A percentile compares a stretch with the other conserved stretches of the same genome.
Conservation (phyloP, 2,113 vertebrate genomes). For the Sterna hirundo region DNA sequence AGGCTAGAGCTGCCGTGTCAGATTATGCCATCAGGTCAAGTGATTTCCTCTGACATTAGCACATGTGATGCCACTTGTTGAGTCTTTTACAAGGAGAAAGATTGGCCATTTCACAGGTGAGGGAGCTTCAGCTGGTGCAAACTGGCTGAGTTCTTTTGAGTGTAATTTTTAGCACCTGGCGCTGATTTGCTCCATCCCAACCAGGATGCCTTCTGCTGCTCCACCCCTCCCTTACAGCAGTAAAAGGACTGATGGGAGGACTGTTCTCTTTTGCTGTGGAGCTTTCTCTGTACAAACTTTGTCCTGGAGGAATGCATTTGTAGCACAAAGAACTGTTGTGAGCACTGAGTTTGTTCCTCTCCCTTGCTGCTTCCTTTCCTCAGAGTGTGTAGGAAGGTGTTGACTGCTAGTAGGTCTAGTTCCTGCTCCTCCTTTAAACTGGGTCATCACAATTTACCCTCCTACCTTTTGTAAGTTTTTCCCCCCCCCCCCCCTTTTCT, state of each 20-base stretch:
- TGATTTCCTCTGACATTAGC: not conserved
- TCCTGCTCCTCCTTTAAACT: slow-evolving; percentile 48
- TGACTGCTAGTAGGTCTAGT: slow-evolving; percentile 38
- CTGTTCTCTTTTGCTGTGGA: rapidly evolving
- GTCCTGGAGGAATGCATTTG: not conserved
- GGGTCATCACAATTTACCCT: slow-evolving; percentile 33
- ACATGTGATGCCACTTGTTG: not conserved
- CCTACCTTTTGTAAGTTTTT: not conserved
- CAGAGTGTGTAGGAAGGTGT: slow-evolving; percentile 18
- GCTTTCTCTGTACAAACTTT: rapidly evolving
- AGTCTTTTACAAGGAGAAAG: not conserved
- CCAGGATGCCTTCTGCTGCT: not conserved
- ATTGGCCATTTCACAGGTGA: not conserved
- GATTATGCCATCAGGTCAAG: not conserved
- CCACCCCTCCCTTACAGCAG: too few relatives aligned
- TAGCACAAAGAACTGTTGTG: not conserved
- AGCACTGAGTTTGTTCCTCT: not conserved
- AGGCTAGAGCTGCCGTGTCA: not conserved
- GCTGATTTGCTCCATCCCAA: not conserved
- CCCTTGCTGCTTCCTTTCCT: not conserved
- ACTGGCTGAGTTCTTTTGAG: not conserved
- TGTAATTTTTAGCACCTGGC: not conserved
- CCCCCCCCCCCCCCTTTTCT: not conserved
- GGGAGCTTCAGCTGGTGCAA: not conserved
- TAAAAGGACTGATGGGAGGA: not conserved